Base-by-base conservation (phyloP, 2,888 invertebrate species). In the Conus canariensis region DNA sequence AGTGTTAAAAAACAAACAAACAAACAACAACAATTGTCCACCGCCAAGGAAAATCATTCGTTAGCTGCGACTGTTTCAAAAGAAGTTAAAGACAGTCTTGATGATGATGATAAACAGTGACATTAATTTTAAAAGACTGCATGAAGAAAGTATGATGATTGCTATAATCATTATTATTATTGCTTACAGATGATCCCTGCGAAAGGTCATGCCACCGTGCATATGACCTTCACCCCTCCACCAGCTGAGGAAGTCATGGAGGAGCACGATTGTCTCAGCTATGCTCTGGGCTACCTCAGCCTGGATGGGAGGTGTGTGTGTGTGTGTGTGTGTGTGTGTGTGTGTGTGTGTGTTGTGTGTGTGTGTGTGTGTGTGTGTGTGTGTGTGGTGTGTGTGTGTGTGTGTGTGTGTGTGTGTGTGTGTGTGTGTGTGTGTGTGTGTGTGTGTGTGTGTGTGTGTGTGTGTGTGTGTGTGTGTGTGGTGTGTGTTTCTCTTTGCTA, bases 231-330 rank as follows among this genome's bases (percentile, higher is more conserved):
- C 91, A 94, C 94, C 16, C 95, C 96, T 6, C 91, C 92, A 64
- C 92, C 94, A 2, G 93, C 93, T 7, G 92, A 92, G 64, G 94
- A 94, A 12, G 94, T 95, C 3, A 89, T 90, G 14, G 90, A 93
- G 70, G 95, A 94, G 56, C 93, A 91, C 67, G 94, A 95, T 80
- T 95, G 94, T 91, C 56, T 90, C 58, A 95, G 94, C 14, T 96
- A 92, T 91, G 95, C 94, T 25, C 91, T 95, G n/a, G 96, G 95
- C 10, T 95, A 93, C 89, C 92, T 95, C 91, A 95, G 95, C 90
- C 91, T 96, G 85, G 94, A 94, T 85, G 92, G 25, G 90, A 93
- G 91, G 94, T 94, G 80, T 58, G 90, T 14, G 14, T 70, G 70
- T 70, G 70, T 70, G 70, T 70, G 70, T 14, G 70, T 19, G 16